A percentile compares a stretch with the other conserved stretches of the same genome.
phyloP scores from a whole-genome alignment of 2,797 vertebrate genomes.

The Syngnathus rostellatus region DNA sequence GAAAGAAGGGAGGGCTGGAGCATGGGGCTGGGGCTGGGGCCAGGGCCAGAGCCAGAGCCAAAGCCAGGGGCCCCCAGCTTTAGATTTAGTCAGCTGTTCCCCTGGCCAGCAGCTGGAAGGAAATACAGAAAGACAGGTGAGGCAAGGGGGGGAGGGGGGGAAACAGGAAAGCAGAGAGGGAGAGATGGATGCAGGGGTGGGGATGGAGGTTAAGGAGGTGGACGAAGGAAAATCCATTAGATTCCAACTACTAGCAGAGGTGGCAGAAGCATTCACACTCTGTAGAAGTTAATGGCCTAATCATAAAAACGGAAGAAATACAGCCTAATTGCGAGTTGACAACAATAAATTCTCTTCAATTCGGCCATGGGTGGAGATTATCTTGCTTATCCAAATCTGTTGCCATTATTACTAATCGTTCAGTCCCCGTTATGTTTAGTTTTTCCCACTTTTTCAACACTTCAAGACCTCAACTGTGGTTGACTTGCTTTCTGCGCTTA shows the following conservation, averaged over 20 bases:
- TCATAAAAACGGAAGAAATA: neutral
- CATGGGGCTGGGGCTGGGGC: conserved; percentile 25
- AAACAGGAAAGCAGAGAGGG: conserved; percentile 38
- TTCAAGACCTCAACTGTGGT: neutral
- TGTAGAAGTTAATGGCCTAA: neutral
- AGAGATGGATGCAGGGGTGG: conserved; percentile 27
- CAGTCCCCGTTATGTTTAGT: neutral
- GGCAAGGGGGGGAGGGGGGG: conserved; percentile 27
- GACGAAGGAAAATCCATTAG: conserved; percentile 69
- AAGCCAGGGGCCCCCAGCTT: conserved; percentile 56
- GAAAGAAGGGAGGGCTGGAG: conserved; percentile 36
- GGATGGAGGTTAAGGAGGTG: conserved; percentile 54
- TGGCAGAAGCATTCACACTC: neutral
- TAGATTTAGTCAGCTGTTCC: conserved; percentile 71
- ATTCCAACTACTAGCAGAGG: conserved; percentile 51
- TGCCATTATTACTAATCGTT: neutral
- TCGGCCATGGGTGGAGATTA: neutral
- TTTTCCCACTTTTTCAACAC: neutral
- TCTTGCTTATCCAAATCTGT: neutral
- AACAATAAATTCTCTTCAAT: neutral
- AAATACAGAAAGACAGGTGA: conserved; percentile 20
- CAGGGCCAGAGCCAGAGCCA: conserved; percentile 41
- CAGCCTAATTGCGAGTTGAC: neutral
- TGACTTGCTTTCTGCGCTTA: neutral
- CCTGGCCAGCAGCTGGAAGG: conserved; percentile 63